Base-by-base conservation (phyloP, 2,888 invertebrate species). In the Anoplius nigerrimus region DNA sequence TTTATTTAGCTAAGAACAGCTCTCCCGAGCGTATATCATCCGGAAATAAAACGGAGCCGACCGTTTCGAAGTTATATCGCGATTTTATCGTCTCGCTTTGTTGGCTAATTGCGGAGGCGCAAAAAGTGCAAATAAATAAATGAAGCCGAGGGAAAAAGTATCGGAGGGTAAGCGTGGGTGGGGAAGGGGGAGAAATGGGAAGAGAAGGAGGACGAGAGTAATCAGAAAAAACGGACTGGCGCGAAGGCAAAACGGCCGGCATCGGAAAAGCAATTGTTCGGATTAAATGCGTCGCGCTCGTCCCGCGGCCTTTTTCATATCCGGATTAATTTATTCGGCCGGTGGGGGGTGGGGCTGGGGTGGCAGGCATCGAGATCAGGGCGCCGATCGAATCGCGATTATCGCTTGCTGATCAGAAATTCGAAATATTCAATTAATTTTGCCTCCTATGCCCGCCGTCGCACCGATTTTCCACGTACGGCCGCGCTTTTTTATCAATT, bases 261-360 rank as follows among this genome's bases (percentile, higher is more conserved):
- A 82, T 78, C 72, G 82, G 80, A 79, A 78, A 83, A 81, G 81
- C 82, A 76, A 83, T 84, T 84, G 81, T 78, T 78, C 76, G 80
- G 76, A 81, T 82, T 81, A 81, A 82, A 80, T 71, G 75, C 75
- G 66, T 21, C 76, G 66, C 34, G 69, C 66, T 74, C 75, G n/a
- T 75, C 66, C 68, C 71, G 57, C 60, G 66, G 65, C 62, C 75
- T 81, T 80, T 81, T 80, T 78, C 78, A 75, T 79, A 74, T 65
- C 62, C 61, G 13, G 76, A 70, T 78, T 78, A 76, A 78, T 78
- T 78, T 78, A 78, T 78, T 76, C 74, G 45, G 42, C 18, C 21
- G 42, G n/a, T n/a, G n/a, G n/a, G n/a, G n/a, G n/a, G n/a, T n/a
- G n/a, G n/a, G n/a, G n/a, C n/a, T n/a, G n/a, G n/a, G n/a, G n/a